A percentile compares a stretch with the other conserved stretches of the same genome.
phyloP scores from a whole-genome alignment of 2,113 vertebrate genomes.

The Gymnocephalus cernua region DNA sequence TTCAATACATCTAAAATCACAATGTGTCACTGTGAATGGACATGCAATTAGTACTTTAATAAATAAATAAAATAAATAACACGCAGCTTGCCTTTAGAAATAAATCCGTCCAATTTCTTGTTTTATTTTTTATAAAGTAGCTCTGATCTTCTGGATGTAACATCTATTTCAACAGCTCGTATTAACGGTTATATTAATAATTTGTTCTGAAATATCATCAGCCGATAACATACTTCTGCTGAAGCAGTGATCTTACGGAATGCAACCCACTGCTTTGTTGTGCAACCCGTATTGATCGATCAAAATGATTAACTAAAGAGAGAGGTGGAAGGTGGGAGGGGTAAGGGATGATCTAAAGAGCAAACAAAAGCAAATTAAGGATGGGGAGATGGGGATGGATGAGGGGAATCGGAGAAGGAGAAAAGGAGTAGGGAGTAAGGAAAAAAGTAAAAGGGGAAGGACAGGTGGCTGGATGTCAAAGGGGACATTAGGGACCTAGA shows the following conservation, averaged over 20 bases:
- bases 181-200: neutral
- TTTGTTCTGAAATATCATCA: neutral
- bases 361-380: slow-evolving; percentile 58
- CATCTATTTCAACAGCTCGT: neutral
- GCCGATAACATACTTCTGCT: slow-evolving; percentile 40
- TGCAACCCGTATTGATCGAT: slow-evolving; percentile 60
- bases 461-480: slow-evolving; percentile 5
- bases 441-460: slow-evolving; percentile 17
- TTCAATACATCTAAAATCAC: neutral
- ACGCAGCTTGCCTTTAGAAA: neutral
- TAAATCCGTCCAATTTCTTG: neutral
- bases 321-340: neutral
- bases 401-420: slow-evolving; percentile 15
- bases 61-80: too few relatives aligned
- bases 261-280: slow-evolving; percentile 41
- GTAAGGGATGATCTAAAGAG: slow-evolving; percentile 25
- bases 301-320: slow-evolving; percentile 68
- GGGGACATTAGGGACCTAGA: neutral
- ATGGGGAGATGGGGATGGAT: slow-evolving; percentile 41
- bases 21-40: neutral
- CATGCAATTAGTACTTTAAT: neutral
- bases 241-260: slow-evolving; percentile 32
- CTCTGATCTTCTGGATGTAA: neutral
- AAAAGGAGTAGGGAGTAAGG: slow-evolving; percentile 2
- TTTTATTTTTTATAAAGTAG: neutral